Conservation (phyloP, 2,888 invertebrate species). For the Baronia brevicornis region DNA sequence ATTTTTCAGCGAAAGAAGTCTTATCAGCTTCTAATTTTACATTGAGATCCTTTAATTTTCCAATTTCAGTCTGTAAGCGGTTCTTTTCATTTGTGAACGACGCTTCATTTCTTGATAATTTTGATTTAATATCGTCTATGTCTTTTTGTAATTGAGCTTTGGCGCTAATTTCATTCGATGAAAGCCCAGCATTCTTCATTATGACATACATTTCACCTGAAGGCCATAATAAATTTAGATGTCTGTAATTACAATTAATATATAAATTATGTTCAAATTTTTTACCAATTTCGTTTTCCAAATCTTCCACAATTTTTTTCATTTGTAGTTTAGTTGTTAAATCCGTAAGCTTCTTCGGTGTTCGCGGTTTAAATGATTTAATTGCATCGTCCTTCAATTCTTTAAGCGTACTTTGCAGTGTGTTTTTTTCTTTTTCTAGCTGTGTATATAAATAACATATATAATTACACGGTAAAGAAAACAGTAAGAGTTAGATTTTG, state of each 20-base stretch:
- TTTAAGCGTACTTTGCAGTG: conserved; percentile 79
- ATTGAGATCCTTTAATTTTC: conserved; percentile 70
- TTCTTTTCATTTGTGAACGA: conserved; percentile 72
- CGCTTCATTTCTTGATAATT: conserved; percentile 63
- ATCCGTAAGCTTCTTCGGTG: conserved; percentile 84
- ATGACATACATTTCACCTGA: conserved; percentile 76
- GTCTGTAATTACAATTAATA: neutral
- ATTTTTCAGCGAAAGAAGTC: conserved; percentile 44
- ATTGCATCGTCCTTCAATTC: conserved; percentile 79
- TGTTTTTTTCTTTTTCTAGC: conserved; percentile 80
- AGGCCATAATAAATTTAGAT: conserved; percentile 8
- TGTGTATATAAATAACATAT: conserved; percentile 23
- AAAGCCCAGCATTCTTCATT: conserved; percentile 76
- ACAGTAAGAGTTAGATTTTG: neutral
- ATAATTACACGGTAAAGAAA: neutral
- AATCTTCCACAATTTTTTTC: conserved; percentile 89
- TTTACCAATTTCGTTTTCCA: conserved; percentile 89
- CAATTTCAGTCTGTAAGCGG: conserved; percentile 64
- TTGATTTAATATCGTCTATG: conserved; percentile 71
- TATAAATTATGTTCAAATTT: no score
- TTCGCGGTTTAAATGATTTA: conserved; percentile 80
- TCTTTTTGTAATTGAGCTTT: conserved; percentile 65
- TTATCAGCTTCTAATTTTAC: conserved; percentile 62
- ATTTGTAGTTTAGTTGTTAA: conserved; percentile 82
- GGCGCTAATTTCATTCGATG: conserved; percentile 64